phyloP scores from a whole-genome alignment of 2,113 vertebrate genomes.

The Amphiprion ocellaris region DNA sequence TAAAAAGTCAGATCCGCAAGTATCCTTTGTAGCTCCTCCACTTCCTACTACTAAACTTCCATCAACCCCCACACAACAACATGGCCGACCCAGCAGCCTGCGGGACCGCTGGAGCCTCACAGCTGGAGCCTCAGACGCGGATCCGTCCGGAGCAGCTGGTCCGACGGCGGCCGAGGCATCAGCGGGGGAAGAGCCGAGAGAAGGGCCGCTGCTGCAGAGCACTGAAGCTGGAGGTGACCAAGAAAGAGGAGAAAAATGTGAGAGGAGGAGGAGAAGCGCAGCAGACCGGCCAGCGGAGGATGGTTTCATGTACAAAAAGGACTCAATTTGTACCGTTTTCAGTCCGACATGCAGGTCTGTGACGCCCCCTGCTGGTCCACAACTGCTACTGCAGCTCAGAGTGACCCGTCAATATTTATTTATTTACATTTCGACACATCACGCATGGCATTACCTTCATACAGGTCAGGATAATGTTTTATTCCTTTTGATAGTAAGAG shows the following conservation, averaged over 20 bases:
- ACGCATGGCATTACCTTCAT: too few species aligned
- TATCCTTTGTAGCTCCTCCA: constrained; percentile 56
- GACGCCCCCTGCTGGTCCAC: constrained; percentile 29
- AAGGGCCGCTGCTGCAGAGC: background rate
- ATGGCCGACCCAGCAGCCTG: constrained; percentile 77
- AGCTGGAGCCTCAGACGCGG: constrained; percentile 66
- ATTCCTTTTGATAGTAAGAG: too few species aligned
- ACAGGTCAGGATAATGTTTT: too few species aligned
- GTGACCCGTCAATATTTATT: too few species aligned
- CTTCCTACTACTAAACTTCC: constrained; percentile 77
- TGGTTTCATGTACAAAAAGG: constrained; percentile 14
- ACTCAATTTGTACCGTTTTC: constrained; percentile 6
- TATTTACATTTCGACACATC: too few species aligned
- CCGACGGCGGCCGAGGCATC: constrained; percentile 2
- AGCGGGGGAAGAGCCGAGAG: background rate
- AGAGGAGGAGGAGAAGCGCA: background rate
- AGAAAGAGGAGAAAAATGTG: background rate
- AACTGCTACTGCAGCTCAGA: constrained; percentile 1
- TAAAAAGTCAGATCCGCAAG: constrained; percentile 47
- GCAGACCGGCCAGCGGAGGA: background rate
- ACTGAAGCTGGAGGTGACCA: background rate
- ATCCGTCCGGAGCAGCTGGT: constrained; percentile 46
- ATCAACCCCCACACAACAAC: constrained; percentile 77
- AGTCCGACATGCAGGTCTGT: background rate
- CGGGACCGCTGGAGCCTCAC: constrained; percentile 64